Evolutionary conservation across 2,888 invertebrate species (phyloP), one percentile per base, ranked within the genome.

Genomic region (Caenorhabditis plicata): DNA sequence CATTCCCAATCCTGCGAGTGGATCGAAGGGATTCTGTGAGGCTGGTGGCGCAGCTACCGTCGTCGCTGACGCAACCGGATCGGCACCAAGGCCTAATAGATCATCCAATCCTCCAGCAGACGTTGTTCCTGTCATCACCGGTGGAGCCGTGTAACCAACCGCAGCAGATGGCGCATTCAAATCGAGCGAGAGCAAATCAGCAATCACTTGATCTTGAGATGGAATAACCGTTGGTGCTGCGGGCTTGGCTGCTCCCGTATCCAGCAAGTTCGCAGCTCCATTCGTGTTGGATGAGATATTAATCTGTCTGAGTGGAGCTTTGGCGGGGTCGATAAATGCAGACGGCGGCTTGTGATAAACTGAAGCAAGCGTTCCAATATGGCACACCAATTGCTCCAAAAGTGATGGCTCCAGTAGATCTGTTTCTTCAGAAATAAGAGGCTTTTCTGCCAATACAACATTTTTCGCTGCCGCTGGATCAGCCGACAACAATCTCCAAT

Each of bases 381-480:
- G 96, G 82, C 96, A 96, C 80, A 72, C 95, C 52, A 99, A 87
- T 83, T 99, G 98, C 82, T 98, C 96, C 62, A 98, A 84, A 35
- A 98, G 85, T 0, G 96, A 96, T 0, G 98, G 98, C 82, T 62
- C 61, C 5, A 61, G 42, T 4, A 62, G 43, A 49, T 62, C 68
- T 38, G 68, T 68, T 27, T 68, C 68, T 82, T 99, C 98, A 0
- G 94, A 94, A 81, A 98, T 99, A 48, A 99, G 86, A 1, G 98
- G 98, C 81, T 98, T 98, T 83, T 99, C 98, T 0, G 98, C 96
- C 40, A 98, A 85, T 1, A 99, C 96, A 7, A 75, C 96, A 83
- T 98, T 95, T 82, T 98, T 98, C 20, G 98, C 98, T 0, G 98
- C 98, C 4, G 93, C 95, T 0, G 98, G 98, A 85, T 99, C 98